These are phyloP conservation scores for Zenarchopterus dispar DNA, from an alignment of 2,797 vertebrate species.

Conservation along the genomic window DNA sequence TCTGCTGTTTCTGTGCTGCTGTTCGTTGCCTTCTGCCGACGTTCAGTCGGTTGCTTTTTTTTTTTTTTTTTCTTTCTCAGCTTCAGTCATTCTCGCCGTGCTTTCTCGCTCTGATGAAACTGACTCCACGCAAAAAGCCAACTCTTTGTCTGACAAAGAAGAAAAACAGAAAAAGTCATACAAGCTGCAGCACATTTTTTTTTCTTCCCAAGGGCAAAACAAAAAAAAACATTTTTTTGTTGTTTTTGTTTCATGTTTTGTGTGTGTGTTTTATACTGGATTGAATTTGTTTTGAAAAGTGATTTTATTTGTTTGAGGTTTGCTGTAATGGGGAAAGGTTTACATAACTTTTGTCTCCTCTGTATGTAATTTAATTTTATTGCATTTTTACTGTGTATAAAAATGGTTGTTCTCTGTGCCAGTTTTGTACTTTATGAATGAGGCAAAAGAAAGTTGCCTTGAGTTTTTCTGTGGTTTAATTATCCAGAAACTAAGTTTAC, in stretches of 20 bases:
- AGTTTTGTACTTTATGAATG: constrained; percentile 98
- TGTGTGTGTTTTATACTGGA: constrained; percentile 85
- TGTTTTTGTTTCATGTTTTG: constrained; percentile 80
- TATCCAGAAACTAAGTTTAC: constrained; percentile 97
- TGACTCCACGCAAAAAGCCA: constrained; percentile 75
- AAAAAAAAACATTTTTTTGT: constrained; percentile 69
- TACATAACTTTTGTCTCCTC: constrained; percentile 83
- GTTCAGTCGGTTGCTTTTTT: constrained; percentile 64
- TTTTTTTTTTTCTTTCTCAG: constrained; percentile 24
- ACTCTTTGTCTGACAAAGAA: constrained; percentile 40
- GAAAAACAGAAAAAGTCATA: constrained; percentile 55
- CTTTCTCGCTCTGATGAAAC: constrained; percentile 26
- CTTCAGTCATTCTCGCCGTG: constrained; percentile 46
- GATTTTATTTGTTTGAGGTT: constrained; percentile 92
- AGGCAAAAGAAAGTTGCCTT: constrained; percentile 90
- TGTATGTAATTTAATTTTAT: constrained; percentile 97
- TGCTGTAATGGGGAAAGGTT: constrained; percentile 94
- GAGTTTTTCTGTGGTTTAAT: constrained; percentile 91
- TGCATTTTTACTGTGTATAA: constrained; percentile 99
- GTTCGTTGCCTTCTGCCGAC: constrained; percentile 59
- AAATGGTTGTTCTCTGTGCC: constrained; percentile 95
- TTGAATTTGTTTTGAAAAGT: constrained; percentile 88
- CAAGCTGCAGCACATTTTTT: constrained; percentile 85
- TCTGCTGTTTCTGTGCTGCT: constrained; percentile 58
- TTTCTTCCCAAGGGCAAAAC: constrained; percentile 64